These are phyloP conservation scores for Tapirus terrestris DNA, from an alignment of 2,113 vertebrate species.

Conservation along the genomic window DNA sequence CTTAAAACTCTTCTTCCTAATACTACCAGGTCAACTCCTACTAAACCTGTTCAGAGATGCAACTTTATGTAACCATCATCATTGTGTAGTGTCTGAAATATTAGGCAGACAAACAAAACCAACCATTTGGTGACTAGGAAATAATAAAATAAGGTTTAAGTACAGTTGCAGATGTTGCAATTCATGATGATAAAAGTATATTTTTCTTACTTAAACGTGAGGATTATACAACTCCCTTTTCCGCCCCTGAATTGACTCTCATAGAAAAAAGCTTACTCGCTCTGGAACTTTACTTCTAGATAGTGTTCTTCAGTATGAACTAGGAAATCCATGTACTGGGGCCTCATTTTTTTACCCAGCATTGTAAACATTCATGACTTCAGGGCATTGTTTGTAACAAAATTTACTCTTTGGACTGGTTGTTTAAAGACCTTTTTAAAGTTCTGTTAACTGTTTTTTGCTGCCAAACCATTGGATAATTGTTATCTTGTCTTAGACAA, in stretches of 20 bases:
- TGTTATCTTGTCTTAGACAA: background rate
- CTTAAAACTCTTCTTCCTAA: background rate
- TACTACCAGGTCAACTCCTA: background rate
- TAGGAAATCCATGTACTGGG: background rate
- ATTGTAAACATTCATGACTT: background rate
- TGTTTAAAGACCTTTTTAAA: background rate
- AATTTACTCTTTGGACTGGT: background rate
- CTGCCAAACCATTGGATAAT: background rate
- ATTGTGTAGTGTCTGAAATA: background rate
- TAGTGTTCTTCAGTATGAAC: background rate
- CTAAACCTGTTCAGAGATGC: background rate
- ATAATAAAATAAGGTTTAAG: background rate
- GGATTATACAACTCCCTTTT: background rate
- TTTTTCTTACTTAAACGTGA: slow-evolving; percentile 11
- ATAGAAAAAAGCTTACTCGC: background rate
- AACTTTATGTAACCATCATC: background rate
- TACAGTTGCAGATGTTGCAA: background rate
- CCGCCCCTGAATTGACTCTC: background rate
- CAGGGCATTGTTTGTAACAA: background rate
- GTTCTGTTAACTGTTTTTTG: background rate
- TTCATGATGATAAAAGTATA: background rate
- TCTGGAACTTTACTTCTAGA: background rate
- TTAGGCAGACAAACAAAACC: background rate
- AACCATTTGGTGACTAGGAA: background rate
- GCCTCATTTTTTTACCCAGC: background rate